Base-by-base conservation (phyloP, 2,797 vertebrate species). In the Rhinoraja longicauda region DNA sequence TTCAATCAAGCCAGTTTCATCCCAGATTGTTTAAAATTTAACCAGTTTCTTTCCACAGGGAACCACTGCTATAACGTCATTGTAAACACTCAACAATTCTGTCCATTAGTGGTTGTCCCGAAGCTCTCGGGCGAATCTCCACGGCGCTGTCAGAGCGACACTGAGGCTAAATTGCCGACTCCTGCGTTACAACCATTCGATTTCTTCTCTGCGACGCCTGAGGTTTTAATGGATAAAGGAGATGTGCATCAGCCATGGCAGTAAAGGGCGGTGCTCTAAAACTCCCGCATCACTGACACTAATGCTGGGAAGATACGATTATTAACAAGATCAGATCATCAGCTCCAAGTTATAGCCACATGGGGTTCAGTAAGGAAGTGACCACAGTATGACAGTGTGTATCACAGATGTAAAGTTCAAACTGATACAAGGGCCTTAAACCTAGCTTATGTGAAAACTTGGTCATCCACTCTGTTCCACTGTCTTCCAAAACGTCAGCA, bases 141-240 rank as follows among this genome's bases (percentile, higher is more conserved):
- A 39, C 86, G 10, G 2, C 5, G 45, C 75, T 70, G 39, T n/a
- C 4, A 53, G 36, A 39, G 79, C 26, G 62, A 86, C 26, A 1
- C 32, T 67, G 39, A 45, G 29, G 67, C 70, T 92, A 92, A n/a
- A 73, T 92, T 39, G 90, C 36, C 10, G 70, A 92, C 24, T 92
- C 90, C 70, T 12, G 39, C 0, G 70, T 73, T 10, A 32, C 6
- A 1, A 72, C 3, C 26, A 53, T 75, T 53, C 26, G 67, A 36
- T 29, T 92, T 70, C 67, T 39, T 92, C 90, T 36, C 24, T 39
- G 9, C 10, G 36, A 3, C 29, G 92, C 67, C 90, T 92, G 90
- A 9, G 73, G 45, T 92, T 73, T 10, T 73, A 62, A 70, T 9
- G 70, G 24, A 53, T 53, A 82, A 84, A 1, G 57, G 70, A 45